Percentiles rank a stretch among this genome's conserved stretches.
These are phyloP conservation scores for Calyptommatus sinebrachiatus DNA, from an alignment of 2,113 vertebrate genomes.

Conservation along the genomic window DNA sequence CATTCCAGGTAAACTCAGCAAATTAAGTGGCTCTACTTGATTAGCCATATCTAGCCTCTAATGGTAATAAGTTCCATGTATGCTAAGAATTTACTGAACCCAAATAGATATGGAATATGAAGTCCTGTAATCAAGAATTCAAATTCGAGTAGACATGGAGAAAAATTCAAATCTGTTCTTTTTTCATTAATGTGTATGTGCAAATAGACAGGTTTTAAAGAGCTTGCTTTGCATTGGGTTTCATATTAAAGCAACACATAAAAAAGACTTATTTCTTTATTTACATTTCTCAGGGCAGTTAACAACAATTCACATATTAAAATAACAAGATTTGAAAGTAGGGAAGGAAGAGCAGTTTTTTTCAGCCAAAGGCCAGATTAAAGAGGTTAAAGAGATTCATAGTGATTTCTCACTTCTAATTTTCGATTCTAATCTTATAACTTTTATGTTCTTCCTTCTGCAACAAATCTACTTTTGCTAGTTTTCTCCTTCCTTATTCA, in stretches of 20 bases:
- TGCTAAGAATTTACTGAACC: not conserved
- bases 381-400: too few species aligned
- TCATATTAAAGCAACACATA: not conserved
- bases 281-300: too few species aligned
- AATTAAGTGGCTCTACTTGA: not conserved
- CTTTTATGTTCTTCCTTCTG: slow-evolving; percentile 6
- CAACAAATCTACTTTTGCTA: slow-evolving; percentile 7
- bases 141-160: not conserved
- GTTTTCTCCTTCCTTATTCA: slow-evolving; percentile 4
- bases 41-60: not conserved
- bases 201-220: too few species aligned
- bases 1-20: not conserved
- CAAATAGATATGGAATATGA: not conserved
- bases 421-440: not conserved
- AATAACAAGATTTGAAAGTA: too few species aligned
- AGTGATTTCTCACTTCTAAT: not conserved
- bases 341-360: too few species aligned
- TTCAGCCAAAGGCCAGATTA: too few species aligned
- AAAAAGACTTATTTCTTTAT: not conserved
- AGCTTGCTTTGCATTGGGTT: not conserved
- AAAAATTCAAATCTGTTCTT: not conserved
- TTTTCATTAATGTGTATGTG: not conserved
- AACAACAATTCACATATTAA: too few species aligned
- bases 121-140: not conserved
- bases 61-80: not conserved